These are phyloP conservation scores for Hypsopygia costalis DNA, from an alignment of 2,888 invertebrate species.

Conservation along the genomic window DNA sequence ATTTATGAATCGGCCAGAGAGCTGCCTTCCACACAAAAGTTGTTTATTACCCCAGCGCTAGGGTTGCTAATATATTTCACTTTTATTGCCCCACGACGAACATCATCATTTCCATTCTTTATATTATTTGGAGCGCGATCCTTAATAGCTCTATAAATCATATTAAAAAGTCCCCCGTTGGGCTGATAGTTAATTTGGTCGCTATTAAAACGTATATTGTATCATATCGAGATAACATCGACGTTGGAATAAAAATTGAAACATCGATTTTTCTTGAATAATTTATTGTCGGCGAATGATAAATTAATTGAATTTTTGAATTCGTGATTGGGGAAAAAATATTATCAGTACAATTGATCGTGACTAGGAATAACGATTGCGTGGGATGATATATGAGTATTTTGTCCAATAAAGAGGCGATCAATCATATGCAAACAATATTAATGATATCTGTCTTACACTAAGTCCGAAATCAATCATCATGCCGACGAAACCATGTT, in stretches of 20 bases:
- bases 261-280: slow-evolving; percentile 4
- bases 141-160: slow-evolving; percentile 62
- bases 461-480: slow-evolving; percentile 59
- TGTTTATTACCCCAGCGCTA: slow-evolving; percentile 65
- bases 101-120: slow-evolving; percentile 64
- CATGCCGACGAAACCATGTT: slow-evolving; percentile 32
- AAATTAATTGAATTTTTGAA: slow-evolving; percentile 17
- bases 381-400: slow-evolving; percentile 40
- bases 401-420: slow-evolving; percentile 40
- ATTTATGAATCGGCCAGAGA: slow-evolving; percentile 73
- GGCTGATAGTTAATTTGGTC: slow-evolving; percentile 55
- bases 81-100: slow-evolving; percentile 54
- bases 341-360: slow-evolving; percentile 33
- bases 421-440: slow-evolving; percentile 63
- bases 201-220: slow-evolving; percentile 52
- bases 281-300: slow-evolving; percentile 18
- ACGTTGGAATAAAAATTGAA: slow-evolving; percentile 9
- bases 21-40: slow-evolving; percentile 77
- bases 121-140: slow-evolving; percentile 53
- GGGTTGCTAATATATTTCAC: slow-evolving; percentile 66
- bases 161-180: slow-evolving; percentile 54
- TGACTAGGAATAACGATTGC: slow-evolving; percentile 36
- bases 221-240: slow-evolving; percentile 25
- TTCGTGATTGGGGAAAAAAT: slow-evolving; percentile 25
- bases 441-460: slow-evolving; percentile 60